A percentile compares a stretch with the other conserved stretches of the same genome.
These are phyloP conservation scores for Mus musculus DNA, from an alignment of 2,113 vertebrate species.

Conservation along the genomic window DNA sequence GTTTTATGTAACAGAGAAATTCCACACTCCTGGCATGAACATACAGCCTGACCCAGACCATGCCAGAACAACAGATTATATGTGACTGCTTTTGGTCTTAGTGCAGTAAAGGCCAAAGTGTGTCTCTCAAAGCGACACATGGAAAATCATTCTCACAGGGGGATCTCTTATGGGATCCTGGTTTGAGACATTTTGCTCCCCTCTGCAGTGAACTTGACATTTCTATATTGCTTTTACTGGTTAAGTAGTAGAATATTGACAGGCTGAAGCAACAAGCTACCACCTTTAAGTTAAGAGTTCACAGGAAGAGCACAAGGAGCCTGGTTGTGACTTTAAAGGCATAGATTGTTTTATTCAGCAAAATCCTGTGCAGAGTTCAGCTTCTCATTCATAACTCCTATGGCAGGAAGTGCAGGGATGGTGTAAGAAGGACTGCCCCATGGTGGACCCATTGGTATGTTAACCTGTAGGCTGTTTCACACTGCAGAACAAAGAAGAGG, in stretches of 20 bases:
- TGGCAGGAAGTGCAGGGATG: neutral
- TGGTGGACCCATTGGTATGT: neutral
- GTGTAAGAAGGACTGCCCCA: neutral
- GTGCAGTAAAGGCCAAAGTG: conserved; percentile 32
- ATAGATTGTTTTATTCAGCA: conserved; percentile 66
- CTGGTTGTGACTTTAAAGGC: neutral
- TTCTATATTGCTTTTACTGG: conserved; percentile 19
- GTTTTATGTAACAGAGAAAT: conserved; percentile 78
- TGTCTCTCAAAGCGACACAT: conserved; percentile 2
- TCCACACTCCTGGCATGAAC: conserved; percentile 60
- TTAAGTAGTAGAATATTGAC: neutral
- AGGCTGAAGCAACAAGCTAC: conserved; percentile 7
- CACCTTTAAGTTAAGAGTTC: neutral
- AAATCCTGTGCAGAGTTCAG: neutral
- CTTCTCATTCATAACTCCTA: conserved; percentile 9
- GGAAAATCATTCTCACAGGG: conserved; percentile 25
- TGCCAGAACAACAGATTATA: neutral
- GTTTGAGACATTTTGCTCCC: conserved; percentile 4
- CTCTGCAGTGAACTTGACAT: conserved; percentile 47
- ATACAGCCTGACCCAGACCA: neutral
- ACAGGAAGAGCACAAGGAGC: neutral
- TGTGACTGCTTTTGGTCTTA: conserved; percentile 64
- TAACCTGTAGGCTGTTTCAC: neutral
- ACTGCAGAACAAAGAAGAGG: neutral
- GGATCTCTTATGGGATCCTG: conserved; percentile 56